These are phyloP conservation scores for Notothenia coriiceps DNA, from an alignment of 2,113 vertebrate species.

Conservation along the genomic window DNA sequence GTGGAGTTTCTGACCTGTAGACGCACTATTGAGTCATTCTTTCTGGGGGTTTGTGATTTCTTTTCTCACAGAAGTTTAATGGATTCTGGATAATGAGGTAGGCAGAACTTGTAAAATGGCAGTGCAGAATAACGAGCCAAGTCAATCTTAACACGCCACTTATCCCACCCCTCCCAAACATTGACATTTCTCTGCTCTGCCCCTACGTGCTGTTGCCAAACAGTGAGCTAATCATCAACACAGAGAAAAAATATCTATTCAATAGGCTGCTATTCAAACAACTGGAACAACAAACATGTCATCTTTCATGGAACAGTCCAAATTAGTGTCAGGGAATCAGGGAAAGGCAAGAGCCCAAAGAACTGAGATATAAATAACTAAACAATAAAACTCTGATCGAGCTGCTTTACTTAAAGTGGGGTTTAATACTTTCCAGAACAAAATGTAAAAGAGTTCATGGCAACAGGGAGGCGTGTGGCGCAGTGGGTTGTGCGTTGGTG, in stretches of 20 bases:
- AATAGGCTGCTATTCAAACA: slow-evolving; percentile 20
- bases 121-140: slow-evolving; percentile 16
- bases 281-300: background rate
- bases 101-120: background rate
- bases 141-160: slow-evolving; percentile 27
- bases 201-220: slow-evolving; percentile 30
- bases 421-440: background rate
- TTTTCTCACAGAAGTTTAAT: too few relatives aligned
- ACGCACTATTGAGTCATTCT: too few relatives aligned
- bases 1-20: too few relatives aligned
- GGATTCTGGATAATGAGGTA: background rate
- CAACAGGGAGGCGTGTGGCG: too few relatives aligned
- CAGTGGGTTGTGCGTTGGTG: too few relatives aligned
- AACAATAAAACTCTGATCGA: background rate
- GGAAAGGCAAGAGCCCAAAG: slow-evolving; percentile 1
- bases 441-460: background rate
- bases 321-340: slow-evolving; percentile 45
- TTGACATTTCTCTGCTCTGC: slow-evolving; percentile 52
- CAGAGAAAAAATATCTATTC: slow-evolving; percentile 1
- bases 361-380: background rate
- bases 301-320: slow-evolving; percentile 20
- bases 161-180: slow-evolving; percentile 46
- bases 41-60: too few relatives aligned
- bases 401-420: background rate
- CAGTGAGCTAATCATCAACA: slow-evolving; percentile 66